Evolutionary conservation across 2,888 invertebrate genomes (phyloP).

Genomic region (Anoncus sp.): DNA sequence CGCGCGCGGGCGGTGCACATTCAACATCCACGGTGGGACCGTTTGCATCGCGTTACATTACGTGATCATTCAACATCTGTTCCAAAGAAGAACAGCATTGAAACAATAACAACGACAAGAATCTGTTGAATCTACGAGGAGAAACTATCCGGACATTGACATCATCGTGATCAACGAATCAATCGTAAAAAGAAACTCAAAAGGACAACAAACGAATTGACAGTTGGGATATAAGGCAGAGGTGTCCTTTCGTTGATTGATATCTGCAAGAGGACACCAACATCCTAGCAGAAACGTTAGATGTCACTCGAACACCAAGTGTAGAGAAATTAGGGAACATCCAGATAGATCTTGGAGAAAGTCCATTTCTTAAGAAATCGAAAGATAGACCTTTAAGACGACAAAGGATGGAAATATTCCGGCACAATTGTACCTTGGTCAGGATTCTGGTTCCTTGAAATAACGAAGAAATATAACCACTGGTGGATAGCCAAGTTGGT

Average conservation of each 20-base stretch:
- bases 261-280: not conserved
- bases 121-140: no score
- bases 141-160: no score
- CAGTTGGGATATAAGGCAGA: no score
- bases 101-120: not conserved
- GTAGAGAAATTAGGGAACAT: no score
- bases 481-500: no score
- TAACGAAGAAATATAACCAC: no score
- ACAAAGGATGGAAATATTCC: no score
- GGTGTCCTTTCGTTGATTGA: not conserved
- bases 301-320: not conserved
- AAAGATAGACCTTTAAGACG: no score
- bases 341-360: not conserved
- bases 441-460: no score
- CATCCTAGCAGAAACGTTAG: not conserved
- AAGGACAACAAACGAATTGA: not conserved
- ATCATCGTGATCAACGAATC: not conserved
- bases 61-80: no score
- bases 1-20: constrained; percentile 80
- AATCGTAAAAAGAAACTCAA: not conserved
- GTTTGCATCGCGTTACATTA: not conserved
- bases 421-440: no score
- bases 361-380: no score
- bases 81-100: not conserved
- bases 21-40: constrained; percentile 30